Conservation (phyloP, 23 tunicate species). For the Styela clava region DNA sequence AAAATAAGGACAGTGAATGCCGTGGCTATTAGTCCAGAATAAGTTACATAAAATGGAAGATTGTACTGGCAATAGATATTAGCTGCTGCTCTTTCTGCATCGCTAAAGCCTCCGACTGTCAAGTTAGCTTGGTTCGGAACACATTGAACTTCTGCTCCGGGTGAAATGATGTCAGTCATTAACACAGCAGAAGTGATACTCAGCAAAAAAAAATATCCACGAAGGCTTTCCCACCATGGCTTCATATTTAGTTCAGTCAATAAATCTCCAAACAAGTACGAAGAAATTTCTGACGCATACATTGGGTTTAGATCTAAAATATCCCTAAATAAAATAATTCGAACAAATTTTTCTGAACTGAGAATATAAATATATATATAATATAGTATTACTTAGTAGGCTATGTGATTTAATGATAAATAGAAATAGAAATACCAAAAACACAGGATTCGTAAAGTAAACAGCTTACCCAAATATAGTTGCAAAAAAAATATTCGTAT, state of each 20-base stretch:
- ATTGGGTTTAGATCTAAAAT: too few relatives aligned
- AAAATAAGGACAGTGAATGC: background rate
- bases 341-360: too few relatives aligned
- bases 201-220: background rate
- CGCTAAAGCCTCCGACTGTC: background rate
- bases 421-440: too few relatives aligned
- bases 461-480: too few relatives aligned
- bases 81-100: background rate
- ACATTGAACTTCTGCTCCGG: background rate
- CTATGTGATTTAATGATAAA: too few relatives aligned
- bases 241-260: constrained; percentile 1
- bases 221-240: constrained; percentile 10
- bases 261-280: background rate
- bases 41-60: background rate
- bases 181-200: background rate
- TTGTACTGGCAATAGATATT: background rate
- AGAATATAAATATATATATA: too few relatives aligned
- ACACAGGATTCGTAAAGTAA: too few relatives aligned
- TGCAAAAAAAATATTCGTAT: too few relatives aligned
- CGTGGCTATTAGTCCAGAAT: background rate
- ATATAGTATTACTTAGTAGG: too few relatives aligned
- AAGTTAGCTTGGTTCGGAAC: background rate
- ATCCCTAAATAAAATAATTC: too few relatives aligned
- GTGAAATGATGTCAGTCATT: background rate
- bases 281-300: too few relatives aligned